Percentiles rank a stretch among this genome's conserved stretches.
Conservation (phyloP, 1,140 invertebrate genomes). For the Leptinotarsa lineolata region DNA sequence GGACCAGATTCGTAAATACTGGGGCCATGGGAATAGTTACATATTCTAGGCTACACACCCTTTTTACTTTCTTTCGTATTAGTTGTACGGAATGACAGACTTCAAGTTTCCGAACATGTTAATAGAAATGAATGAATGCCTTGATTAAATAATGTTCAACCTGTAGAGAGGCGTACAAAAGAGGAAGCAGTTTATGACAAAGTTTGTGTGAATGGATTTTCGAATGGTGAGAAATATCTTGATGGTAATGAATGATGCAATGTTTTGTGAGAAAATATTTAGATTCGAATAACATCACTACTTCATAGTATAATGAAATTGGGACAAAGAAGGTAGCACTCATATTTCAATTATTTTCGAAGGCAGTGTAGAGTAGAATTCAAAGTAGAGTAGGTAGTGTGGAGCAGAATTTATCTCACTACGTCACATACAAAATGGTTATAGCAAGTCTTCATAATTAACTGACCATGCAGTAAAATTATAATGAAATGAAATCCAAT, state of each 20-base stretch:
- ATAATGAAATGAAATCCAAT: no score
- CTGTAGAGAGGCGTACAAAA: constrained; percentile 16
- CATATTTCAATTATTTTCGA: no score
- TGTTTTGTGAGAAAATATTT: constrained; percentile 4
- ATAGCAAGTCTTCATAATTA: no score
- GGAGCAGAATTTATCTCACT: no score
- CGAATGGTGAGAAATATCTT: neutral
- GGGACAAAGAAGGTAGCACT: no score
- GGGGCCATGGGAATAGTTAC: constrained; percentile 15
- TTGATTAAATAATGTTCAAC: constrained; percentile 21
- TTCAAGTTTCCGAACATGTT: constrained; percentile 20
- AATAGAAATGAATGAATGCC: constrained; percentile 13
- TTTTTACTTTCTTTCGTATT: constrained; percentile 17
- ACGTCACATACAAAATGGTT: no score
- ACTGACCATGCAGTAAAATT: no score
- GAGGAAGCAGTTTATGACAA: neutral
- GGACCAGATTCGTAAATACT: neutral
- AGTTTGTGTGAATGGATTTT: constrained; percentile 4
- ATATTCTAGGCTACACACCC: constrained; percentile 17
- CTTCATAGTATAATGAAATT: no score
- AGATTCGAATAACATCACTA: neutral
- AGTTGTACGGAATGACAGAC: constrained; percentile 20
- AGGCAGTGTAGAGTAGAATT: no score
- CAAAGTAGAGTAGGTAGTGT: no score
- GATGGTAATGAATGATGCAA: neutral